A percentile compares a stretch with the other conserved stretches of the same genome.
Conservation (phyloP, 2,113 vertebrate species). For the Hypocryptadius cinnamomeus region DNA sequence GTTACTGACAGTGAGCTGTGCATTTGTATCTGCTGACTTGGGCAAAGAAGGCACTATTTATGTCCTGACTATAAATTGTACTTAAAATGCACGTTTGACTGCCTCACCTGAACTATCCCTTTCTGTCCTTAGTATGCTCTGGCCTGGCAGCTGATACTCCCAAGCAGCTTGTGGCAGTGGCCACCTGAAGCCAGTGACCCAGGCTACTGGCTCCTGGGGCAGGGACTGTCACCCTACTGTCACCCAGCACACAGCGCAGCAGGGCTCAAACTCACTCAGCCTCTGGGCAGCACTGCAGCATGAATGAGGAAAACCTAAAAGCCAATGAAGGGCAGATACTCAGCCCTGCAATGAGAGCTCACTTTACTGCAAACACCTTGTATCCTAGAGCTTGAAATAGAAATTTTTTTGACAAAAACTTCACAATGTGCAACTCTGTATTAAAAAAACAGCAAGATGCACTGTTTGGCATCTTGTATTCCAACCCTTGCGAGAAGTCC, state of each 20-base stretch:
- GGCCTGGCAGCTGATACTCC: background rate
- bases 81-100: background rate
- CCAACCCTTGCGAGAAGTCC: background rate
- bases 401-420: background rate
- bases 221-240: background rate
- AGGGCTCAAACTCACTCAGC: background rate
- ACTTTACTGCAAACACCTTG: background rate
- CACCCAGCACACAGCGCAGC: accelerated
- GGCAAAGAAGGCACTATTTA: background rate
- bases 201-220: background rate
- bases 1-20: background rate
- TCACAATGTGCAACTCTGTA: background rate
- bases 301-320: background rate
- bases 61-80: background rate
- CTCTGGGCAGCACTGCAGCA: background rate
- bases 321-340: background rate
- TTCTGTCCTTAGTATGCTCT: background rate
- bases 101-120: background rate
- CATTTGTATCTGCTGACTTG: background rate
- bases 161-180: background rate
- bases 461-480: background rate
- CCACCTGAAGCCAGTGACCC: background rate
- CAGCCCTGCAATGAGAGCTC: background rate
- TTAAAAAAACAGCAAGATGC: background rate
- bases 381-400: background rate